Evolutionary conservation across 2,113 vertebrate species (phyloP).

Genomic region (Brienomyrus brachyistius): DNA sequence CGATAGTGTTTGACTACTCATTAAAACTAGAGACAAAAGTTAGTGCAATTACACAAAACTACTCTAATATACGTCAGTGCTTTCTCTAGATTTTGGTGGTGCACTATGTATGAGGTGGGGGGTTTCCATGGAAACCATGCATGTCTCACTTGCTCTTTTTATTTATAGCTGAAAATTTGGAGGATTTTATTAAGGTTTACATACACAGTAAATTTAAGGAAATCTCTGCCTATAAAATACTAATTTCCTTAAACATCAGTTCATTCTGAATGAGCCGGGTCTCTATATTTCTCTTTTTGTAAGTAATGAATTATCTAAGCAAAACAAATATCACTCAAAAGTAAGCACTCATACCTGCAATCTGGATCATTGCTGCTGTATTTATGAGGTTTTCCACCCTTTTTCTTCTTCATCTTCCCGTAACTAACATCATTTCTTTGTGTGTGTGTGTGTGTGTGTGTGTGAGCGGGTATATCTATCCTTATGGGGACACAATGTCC

Average conservation of each 20-base stretch:
- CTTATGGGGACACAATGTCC: no score
- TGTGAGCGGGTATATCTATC: no score
- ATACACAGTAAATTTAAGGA: neutral
- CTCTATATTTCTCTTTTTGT: neutral
- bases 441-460: neutral
- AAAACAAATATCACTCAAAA: neutral
- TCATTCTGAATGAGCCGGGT: neutral
- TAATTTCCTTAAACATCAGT: neutral
- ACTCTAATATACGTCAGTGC: neutral
- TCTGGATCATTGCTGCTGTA: neutral
- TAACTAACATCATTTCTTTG: neutral
- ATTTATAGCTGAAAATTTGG: constrained; percentile 7
- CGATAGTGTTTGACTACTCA: neutral
- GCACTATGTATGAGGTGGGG: neutral
- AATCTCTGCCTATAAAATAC: neutral
- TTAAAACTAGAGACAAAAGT: neutral
- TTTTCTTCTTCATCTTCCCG: neutral
- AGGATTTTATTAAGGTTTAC: neutral
- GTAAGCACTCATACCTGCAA: neutral
- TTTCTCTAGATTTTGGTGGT: neutral
- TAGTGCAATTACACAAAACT: neutral
- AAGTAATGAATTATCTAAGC: neutral
- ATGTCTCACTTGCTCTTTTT: neutral
- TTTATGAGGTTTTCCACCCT: neutral
- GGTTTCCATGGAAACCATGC: constrained; percentile 12